A percentile compares a stretch with the other conserved stretches of the same genome.
Conservation (phyloP, 2,888 invertebrate species). For the Serripes groenlandicus region DNA sequence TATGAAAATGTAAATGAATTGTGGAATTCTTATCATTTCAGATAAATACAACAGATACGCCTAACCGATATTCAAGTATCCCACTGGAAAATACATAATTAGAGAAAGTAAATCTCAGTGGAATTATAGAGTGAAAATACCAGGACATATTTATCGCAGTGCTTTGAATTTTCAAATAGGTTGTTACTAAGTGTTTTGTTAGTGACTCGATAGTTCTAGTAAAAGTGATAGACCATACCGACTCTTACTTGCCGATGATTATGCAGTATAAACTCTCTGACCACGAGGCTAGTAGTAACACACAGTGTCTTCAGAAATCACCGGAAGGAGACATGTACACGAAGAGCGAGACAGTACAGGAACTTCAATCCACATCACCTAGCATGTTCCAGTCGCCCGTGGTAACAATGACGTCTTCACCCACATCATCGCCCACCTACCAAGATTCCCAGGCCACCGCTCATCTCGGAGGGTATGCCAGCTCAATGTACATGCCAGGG, state of each 20-base stretch:
- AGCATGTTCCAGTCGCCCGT: slow-evolving; percentile 60
- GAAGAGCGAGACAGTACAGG: slow-evolving; percentile 42
- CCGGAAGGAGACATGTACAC: slow-evolving; percentile 53
- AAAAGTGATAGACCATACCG: no score
- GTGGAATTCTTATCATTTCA: slow-evolving; percentile 24
- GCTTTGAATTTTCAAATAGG: no score
- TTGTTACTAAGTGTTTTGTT: no score
- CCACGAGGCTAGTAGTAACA: slow-evolving; percentile 42
- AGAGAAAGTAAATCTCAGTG: no score
- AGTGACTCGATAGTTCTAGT: no score
- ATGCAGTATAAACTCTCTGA: slow-evolving; percentile 64
- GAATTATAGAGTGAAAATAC: no score
- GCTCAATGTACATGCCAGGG: slow-evolving; percentile 67
- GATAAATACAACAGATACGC: no score
- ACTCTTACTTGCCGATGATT: slow-evolving; percentile 41
- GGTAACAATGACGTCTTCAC: slow-evolving; percentile 53
- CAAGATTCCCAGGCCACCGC: slow-evolving; percentile 55
- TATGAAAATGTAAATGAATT: slow-evolving; percentile 15
- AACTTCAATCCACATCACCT: slow-evolving; percentile 40
- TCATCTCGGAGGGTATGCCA: slow-evolving; percentile 58
- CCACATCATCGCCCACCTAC: slow-evolving; percentile 54
- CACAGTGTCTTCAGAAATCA: slow-evolving; percentile 46
- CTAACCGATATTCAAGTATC: no score
- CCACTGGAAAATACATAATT: no score
- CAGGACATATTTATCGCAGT: no score